These are phyloP conservation scores for Eolophus roseicapilla DNA, from an alignment of 2,113 vertebrate genomes.

Conservation along the genomic window DNA sequence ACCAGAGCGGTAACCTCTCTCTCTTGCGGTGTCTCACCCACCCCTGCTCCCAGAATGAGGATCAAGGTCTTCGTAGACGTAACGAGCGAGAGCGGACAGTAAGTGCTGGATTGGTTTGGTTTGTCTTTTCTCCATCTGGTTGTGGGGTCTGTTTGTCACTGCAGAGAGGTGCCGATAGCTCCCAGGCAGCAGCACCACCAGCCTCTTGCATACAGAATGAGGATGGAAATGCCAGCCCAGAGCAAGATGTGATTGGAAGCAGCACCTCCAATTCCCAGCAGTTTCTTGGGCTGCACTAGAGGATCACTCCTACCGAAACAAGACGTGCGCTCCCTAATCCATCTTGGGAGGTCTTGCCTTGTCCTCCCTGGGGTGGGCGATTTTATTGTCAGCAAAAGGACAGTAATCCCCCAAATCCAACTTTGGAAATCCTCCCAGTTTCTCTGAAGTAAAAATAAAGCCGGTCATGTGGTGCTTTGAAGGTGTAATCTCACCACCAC, in stretches of 20 bases:
- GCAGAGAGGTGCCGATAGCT: neutral
- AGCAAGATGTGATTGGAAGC: neutral
- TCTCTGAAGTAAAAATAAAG: constrained; percentile 71
- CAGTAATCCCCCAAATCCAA: constrained; percentile 74
- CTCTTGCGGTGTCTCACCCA: constrained; percentile 57
- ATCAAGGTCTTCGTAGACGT: constrained; percentile 85
- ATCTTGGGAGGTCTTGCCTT: constrained; percentile 67
- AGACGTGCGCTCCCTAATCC: constrained; percentile 25
- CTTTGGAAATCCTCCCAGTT: constrained; percentile 70
- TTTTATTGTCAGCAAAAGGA: constrained; percentile 57
- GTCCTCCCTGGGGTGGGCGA: neutral
- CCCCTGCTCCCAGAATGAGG: constrained; percentile 77
- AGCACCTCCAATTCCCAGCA: neutral
- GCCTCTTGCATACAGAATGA: neutral
- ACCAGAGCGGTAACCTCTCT: constrained; percentile 32
- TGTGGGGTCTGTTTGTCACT: neutral
- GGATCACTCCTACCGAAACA: neutral
- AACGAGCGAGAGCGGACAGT: constrained; percentile 80
- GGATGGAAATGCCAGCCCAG: neutral
- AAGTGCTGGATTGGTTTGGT: constrained; percentile 69
- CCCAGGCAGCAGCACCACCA: neutral
- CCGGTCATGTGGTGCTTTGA: constrained; percentile 61
- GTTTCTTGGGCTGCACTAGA: neutral
- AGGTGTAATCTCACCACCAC: constrained; percentile 56
- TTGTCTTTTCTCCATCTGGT: neutral